Percentiles rank a stretch among this genome's conserved stretches.
phyloP scores from a whole-genome alignment of 35 echinoderm and acorn worm species.

The Apostichopus japonicus region DNA sequence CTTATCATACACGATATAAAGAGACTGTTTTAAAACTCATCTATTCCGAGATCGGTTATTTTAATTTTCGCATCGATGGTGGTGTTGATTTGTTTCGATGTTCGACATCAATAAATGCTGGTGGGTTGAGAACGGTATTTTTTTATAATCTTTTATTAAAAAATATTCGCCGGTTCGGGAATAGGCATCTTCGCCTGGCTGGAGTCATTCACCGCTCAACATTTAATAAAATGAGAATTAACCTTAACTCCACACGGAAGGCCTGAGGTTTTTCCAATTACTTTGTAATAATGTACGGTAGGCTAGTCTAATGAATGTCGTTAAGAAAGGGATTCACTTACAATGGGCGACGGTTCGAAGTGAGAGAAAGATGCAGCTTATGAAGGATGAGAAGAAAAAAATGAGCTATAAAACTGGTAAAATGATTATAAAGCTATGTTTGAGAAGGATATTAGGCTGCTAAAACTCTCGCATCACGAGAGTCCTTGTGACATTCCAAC shows the following conservation, averaged over 20 bases:
- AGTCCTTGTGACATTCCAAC: constrained; percentile 27
- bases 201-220: constrained; percentile 51
- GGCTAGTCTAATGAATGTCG: constrained; percentile 39
- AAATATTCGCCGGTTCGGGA: not conserved
- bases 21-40: not conserved
- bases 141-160: not conserved
- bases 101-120: not conserved
- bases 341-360: not conserved
- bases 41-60: not conserved
- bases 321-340: constrained; percentile 3
- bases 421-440: constrained; percentile 37
- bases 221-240: constrained; percentile 55
- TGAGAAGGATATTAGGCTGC: constrained; percentile 41
- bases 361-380: not conserved
- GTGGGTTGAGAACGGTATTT: not conserved
- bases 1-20: not conserved
- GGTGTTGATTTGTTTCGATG: not conserved
- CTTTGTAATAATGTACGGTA: constrained; percentile 43
- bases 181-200: not conserved
- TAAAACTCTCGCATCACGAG: not conserved
- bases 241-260: constrained; percentile 47
- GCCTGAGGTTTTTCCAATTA: constrained; percentile 49
- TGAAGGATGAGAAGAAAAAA: not conserved
- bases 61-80: not conserved
- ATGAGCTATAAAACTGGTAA: constrained; percentile 30